Conservation (phyloP, 2,797 vertebrate species). For the Octomys mimax region DNA sequence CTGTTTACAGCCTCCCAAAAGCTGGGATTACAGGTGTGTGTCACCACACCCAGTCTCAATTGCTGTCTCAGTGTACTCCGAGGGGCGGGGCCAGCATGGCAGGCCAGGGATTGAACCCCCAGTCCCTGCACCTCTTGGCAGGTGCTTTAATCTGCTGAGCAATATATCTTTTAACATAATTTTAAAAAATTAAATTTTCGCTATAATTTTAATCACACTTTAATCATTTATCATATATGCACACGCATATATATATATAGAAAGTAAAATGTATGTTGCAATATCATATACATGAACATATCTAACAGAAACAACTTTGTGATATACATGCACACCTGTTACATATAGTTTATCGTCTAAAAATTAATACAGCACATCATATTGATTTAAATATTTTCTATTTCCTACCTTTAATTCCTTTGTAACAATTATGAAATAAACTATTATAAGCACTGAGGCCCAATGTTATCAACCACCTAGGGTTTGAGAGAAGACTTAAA, state of each 20-base stretch:
- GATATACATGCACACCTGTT: background rate
- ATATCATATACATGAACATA: background rate
- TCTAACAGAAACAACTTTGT: background rate
- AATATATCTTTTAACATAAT: background rate
- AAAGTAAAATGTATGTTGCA: background rate
- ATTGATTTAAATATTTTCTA: background rate
- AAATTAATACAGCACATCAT: background rate
- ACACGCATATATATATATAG: background rate
- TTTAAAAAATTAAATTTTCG: background rate
- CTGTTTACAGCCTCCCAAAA: too few species aligned
- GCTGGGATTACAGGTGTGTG: too few species aligned
- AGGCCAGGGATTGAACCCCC: too few species aligned
- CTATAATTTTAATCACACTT: background rate
- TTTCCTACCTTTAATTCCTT: background rate
- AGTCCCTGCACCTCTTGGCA: too few species aligned
- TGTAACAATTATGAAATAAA: background rate
- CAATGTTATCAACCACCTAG: background rate
- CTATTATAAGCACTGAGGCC: background rate
- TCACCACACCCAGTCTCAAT: too few species aligned
- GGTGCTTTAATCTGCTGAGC: too few species aligned
- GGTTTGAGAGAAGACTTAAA: background rate
- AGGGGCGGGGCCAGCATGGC: too few species aligned
- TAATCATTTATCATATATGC: background rate
- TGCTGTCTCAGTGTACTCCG: too few species aligned
- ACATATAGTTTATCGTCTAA: background rate